Conservation (phyloP, 2,797 vertebrate species). For the Sebastes paucispinis region DNA sequence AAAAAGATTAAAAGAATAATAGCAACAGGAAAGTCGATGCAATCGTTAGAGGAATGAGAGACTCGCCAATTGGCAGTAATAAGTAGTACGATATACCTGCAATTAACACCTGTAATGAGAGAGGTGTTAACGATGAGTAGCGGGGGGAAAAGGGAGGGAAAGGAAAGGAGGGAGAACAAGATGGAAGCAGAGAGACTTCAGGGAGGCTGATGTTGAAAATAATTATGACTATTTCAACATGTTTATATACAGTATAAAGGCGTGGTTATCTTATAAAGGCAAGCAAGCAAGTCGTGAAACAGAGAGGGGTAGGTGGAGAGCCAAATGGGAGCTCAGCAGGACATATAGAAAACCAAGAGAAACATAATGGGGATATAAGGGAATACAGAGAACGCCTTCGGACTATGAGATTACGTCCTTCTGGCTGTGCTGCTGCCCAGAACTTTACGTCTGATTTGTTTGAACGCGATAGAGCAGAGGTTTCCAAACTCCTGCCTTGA, state of each 20-base stretch:
- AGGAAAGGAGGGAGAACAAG: constrained; percentile 7
- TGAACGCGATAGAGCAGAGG: background rate
- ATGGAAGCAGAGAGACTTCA: constrained; percentile 7
- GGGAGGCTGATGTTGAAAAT: constrained; percentile 34
- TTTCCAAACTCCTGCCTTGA: constrained; percentile 17
- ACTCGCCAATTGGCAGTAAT: constrained; percentile 50
- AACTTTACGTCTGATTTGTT: constrained; percentile 10
- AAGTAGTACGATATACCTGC: constrained; percentile 57
- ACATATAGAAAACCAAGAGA: constrained; percentile 14
- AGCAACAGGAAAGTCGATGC: constrained; percentile 26
- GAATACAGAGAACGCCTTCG: constrained; percentile 2
- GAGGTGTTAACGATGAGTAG: constrained; percentile 55
- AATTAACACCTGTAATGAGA: constrained; percentile 73
- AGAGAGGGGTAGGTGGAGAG: background rate
- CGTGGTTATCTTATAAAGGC: constrained; percentile 30
- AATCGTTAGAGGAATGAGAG: constrained; percentile 33
- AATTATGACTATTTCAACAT: constrained; percentile 32
- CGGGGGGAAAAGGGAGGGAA: background rate
- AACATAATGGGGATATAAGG: constrained; percentile 4
- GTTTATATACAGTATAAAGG: constrained; percentile 27
- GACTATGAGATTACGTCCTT: background rate
- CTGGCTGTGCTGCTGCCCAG: background rate
- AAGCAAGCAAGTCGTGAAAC: constrained; percentile 24
- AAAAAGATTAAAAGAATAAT: constrained; percentile 7
- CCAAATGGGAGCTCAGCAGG: constrained; percentile 26